Base-by-base conservation (phyloP, 30 jellyfish, hydroid and myxozoan species). In the Pelagia noctiluca region DNA sequence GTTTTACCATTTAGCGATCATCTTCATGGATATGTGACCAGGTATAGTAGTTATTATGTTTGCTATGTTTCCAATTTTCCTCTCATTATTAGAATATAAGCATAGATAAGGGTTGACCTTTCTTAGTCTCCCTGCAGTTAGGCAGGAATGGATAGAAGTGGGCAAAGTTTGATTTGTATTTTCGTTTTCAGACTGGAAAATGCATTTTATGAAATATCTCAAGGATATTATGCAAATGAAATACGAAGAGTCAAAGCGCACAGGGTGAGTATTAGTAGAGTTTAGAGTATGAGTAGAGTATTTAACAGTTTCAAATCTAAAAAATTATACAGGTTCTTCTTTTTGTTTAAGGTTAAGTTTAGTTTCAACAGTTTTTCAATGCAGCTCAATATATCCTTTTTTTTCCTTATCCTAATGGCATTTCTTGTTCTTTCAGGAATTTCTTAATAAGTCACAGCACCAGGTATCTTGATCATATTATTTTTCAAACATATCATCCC, bases 1-100 rank as follows among this genome's bases (percentile, higher is more conserved):
- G 98, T 92, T 2, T 38, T 92, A 34, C 98, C 98, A 33, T 92
- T 92, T 69, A 87, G 98, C 78, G 98, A 92, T 50, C 96, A 92
- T 67, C 95, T 92, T 42, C 96, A 82, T 73, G 98, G 98, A 19
- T 92, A 92, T 82, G 93, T 92, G 3, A 85, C 97, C 26, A 92
- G 98, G 98, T 92, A 33, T 7, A 61, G 35, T 18, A 2, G 32
- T n/a, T n/a, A n/a, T n/a, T n/a, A n/a, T n/a, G n/a, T n/a, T n/a
- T n/a, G n/a, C n/a, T n/a, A n/a, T n/a, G n/a, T n/a, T n/a, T n/a
- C n/a, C n/a, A n/a, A n/a, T n/a, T n/a, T n/a, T n/a, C n/a, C n/a
- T n/a, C n/a, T n/a, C n/a, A n/a, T n/a, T n/a, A n/a, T n/a, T n/a
- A n/a, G n/a, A n/a, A n/a, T n/a, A n/a, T n/a, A n/a, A n/a, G n/a